Percentiles rank a stretch among this genome's conserved stretches.
These are phyloP conservation scores for Climacteris rufus DNA, from an alignment of 2,113 vertebrate species.

Conservation along the genomic window DNA sequence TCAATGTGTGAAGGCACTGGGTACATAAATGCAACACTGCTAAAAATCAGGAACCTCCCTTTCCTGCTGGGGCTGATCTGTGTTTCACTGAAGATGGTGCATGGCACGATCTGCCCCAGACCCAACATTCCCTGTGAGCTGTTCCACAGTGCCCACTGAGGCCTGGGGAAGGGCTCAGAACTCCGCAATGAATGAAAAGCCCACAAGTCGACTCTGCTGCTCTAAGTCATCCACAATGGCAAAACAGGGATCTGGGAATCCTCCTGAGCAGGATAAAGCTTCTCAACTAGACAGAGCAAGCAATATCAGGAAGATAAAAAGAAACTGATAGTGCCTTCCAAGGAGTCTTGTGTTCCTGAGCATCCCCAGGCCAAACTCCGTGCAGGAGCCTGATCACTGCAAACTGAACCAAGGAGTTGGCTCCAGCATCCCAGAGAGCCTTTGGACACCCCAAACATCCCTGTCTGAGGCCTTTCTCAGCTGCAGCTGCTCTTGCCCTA, in stretches of 20 bases:
- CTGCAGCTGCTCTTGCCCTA: background rate
- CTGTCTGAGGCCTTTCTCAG: background rate
- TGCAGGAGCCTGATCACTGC: background rate
- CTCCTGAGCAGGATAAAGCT: conserved; percentile 10
- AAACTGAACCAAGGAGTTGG: background rate
- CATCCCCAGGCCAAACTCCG: background rate
- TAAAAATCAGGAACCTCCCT: background rate
- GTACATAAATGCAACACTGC: background rate
- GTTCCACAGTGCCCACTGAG: background rate
- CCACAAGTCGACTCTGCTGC: background rate
- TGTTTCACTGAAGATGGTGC: background rate
- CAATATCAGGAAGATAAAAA: conserved; percentile 28
- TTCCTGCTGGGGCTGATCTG: background rate
- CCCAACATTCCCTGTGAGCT: background rate
- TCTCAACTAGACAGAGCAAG: conserved; percentile 31
- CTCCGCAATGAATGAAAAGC: background rate
- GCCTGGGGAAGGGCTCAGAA: background rate
- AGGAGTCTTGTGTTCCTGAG: background rate
- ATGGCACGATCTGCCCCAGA: background rate
- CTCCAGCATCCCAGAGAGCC: background rate
- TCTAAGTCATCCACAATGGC: background rate
- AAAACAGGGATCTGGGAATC: conserved; percentile 1
- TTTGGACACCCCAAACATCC: background rate
- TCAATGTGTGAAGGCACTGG: accelerated
- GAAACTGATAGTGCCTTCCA: conserved; percentile 14